Conservation (phyloP, 2,888 invertebrate genomes). For the Stenodera caucasica region DNA sequence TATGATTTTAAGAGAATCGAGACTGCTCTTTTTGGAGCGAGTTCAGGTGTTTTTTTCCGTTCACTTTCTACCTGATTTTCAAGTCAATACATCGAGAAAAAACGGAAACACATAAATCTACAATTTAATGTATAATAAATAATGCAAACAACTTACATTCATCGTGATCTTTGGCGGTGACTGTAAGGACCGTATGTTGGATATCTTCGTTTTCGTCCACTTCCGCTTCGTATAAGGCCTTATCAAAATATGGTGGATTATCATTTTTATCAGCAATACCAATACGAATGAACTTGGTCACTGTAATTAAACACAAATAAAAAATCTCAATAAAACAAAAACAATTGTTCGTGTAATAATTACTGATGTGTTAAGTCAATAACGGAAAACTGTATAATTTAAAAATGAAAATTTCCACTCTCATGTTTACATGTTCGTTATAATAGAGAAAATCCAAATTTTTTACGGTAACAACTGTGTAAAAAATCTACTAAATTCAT, state of each 20-base stretch:
- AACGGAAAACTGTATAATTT: no score
- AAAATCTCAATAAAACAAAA: neutral
- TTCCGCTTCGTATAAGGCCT: slow-evolving; percentile 93
- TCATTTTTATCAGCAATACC: slow-evolving; percentile 99
- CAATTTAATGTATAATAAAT: neutral
- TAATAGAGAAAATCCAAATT: no score
- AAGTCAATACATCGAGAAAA: neutral
- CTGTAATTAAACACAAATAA: slow-evolving; percentile 65
- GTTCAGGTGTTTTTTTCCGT: no score
- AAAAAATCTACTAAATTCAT: no score
- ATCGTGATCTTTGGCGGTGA: slow-evolving; percentile 99
- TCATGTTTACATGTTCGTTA: no score
- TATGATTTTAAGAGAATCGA: no score
- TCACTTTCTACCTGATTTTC: no score
- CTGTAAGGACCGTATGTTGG: slow-evolving; percentile 94
- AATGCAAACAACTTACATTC: slow-evolving; percentile 80
- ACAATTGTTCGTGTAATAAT: neutral
- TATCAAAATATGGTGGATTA: slow-evolving; percentile 98
- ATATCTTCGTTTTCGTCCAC: slow-evolving; percentile 98
- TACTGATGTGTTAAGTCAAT: neutral
- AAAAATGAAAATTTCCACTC: no score
- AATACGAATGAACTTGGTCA: slow-evolving; percentile 97
- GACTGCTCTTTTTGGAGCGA: no score
- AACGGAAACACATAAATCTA: neutral
- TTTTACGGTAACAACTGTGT: no score